Base-by-base conservation (phyloP, 2,797 vertebrate species). In the Cynopterus sphinx region DNA sequence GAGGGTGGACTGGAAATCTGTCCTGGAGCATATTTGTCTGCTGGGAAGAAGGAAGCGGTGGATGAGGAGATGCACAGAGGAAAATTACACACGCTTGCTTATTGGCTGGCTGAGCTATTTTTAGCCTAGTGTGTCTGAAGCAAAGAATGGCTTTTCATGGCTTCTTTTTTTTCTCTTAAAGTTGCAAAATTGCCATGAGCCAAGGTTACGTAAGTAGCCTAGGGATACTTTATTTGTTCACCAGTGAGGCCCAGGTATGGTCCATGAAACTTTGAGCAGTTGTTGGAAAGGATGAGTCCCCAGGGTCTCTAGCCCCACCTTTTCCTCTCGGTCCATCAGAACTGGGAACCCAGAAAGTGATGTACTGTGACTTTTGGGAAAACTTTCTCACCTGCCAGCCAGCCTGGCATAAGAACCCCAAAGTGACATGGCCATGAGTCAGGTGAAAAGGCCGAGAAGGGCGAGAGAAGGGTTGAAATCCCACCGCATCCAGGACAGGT, bases 121-220 rank as follows among this genome's bases (percentile, higher is more conserved):
- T 83, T 97, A 98, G 96, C 96, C 91, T 95, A 77, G 90, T 68
- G 77, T 75, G 67, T 97, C 84, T 93, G 79, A 96, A 73, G 96
- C 46, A 90, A 96, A 96, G n/a, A 5, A 19, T 65, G 90, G 65
- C 92, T 98, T 96, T 97, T 97, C 93, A 91, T 93, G 70, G 68
- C 1, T 12, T 90, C 97, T 97, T 87, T 94, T 55, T 84, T 84
- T 82, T 86, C 24, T 61, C 9, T 74, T 49, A 87, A 92, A 97
- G 91, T 96, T 93, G 84, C 81, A 55, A 36, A 75, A 24, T 93
- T 96, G 89, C 90, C 2, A 53, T 94, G 96, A 97, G 81, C 77
- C 94, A 83, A 96, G 65, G n/a, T 94, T 90, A 61, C 59, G 43
- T 46, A 89, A 89, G 87, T 94, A 88, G 68, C 39, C 68, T 3